These are phyloP conservation scores for Aphelenchoides besseyi DNA, from an alignment of 1,140 invertebrate genomes.

Conservation along the genomic window DNA sequence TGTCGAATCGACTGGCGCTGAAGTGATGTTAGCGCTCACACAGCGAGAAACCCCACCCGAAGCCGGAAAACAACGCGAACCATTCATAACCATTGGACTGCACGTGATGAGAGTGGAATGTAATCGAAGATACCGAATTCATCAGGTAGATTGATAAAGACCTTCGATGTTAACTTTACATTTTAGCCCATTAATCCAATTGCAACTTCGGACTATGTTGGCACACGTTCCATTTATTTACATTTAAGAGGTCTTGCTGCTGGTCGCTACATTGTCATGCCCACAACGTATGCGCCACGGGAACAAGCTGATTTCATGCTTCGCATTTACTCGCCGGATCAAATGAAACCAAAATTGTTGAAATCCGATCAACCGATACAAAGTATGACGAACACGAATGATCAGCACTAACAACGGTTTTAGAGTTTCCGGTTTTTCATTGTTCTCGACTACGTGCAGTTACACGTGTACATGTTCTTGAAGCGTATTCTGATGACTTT, in stretches of 20 bases:
- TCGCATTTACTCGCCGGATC: slow-evolving; percentile 48
- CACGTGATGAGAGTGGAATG: slow-evolving; percentile 60
- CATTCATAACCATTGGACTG: slow-evolving; percentile 60
- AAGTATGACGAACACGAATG: not conserved
- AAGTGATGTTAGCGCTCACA: slow-evolving; percentile 59
- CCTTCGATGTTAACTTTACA: not conserved
- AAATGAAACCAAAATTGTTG: slow-evolving; percentile 38
- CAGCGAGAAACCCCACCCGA: slow-evolving; percentile 40
- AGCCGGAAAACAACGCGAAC: slow-evolving; percentile 51
- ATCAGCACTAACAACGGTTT: not conserved
- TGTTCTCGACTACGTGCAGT: slow-evolving; percentile 27
- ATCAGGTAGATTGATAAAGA: slow-evolving; percentile 35
- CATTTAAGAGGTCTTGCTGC: slow-evolving; percentile 37
- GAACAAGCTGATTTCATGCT: slow-evolving; percentile 58
- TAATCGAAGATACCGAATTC: slow-evolving; percentile 54
- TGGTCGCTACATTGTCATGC: slow-evolving; percentile 53
- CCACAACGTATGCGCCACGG: slow-evolving; percentile 58
- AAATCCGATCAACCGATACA: slow-evolving; percentile 33
- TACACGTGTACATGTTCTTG: slow-evolving; percentile 27
- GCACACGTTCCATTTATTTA: slow-evolving; percentile 49
- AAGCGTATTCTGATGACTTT: not conserved
- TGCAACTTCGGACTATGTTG: slow-evolving; percentile 52
- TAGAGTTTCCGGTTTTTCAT: slow-evolving; percentile 18
- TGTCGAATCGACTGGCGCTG: slow-evolving; percentile 30
- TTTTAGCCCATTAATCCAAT: slow-evolving; percentile 50